Percentiles rank a stretch among this genome's conserved stretches.
Evolutionary conservation across 2,797 vertebrate genomes (phyloP).

Genomic region (Premnoplex brunnescens): DNA sequence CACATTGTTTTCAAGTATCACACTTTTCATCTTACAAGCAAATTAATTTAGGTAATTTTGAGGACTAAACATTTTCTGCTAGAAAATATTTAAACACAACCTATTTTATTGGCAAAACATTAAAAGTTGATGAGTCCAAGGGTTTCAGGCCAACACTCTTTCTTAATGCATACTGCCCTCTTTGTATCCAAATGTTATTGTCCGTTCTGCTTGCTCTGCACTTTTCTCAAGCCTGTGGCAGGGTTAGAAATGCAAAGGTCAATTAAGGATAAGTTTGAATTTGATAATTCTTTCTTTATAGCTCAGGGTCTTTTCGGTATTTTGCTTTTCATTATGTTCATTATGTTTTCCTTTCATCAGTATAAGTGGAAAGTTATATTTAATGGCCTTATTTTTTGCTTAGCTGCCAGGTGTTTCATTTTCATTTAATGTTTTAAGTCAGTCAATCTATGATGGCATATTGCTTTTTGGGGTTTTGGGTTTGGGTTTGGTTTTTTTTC

Average conservation of each 20-base stretch:
- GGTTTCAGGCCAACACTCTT: slow-evolving; percentile 7
- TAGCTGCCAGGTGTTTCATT: not conserved
- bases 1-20: not conserved
- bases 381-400: not conserved
- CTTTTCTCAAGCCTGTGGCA: not conserved
- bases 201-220: not conserved
- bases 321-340: not conserved
- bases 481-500: not conserved
- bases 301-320: not conserved
- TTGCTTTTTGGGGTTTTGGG: not conserved
- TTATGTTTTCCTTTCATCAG: slow-evolving; percentile 6
- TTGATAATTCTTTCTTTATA: not conserved
- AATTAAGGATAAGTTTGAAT: slow-evolving; percentile 31
- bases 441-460: not conserved
- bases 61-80: not conserved
- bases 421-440: not conserved
- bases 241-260: slow-evolving; percentile 45
- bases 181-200: not conserved
- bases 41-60: not conserved
- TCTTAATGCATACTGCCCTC: not conserved
- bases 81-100: not conserved
- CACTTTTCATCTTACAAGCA: not conserved
- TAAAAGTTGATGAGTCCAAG: not conserved
- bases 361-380: not conserved
- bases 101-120: not conserved